Evolutionary conservation across 2,888 invertebrate species (phyloP), one percentile per base, ranked within the genome.

Genomic region (Agriotes lineatus): DNA sequence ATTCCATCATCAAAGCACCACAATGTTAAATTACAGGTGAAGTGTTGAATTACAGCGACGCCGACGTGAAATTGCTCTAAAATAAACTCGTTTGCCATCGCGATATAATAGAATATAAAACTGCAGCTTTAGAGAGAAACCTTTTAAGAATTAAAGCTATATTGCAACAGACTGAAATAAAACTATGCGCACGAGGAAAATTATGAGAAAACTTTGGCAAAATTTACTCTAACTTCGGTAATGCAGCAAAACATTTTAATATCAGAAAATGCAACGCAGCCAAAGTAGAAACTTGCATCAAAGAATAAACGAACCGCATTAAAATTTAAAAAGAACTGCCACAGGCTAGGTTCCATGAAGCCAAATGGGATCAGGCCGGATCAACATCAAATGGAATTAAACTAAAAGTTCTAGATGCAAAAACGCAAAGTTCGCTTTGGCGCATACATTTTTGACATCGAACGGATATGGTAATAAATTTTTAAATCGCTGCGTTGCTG

Each of bases 401-500:
- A 57, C 35, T 39, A 20, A 62, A 67, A 62, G 60, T 52, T 52
- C 18, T 52, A 33, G 33, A 52, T 52, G 14, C 22, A 22, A 48
- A 48, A 22, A 48, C n/a, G 22, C 12, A 9, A 54, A 54, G 33
- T 54, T 54, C 19, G 30, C 54, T 9, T 30, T 45, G 7, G 4
- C 37, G 62, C 39, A 50, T 59, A 56, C 37, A 61, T 62, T 59
- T 57, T 62, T 62, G 37, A 59, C 56, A 37, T 48, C 48, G 35
- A 42, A 33, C 30, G 48, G 44, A 58, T 54, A 67, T 48, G 48
- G 61, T 54, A 62, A 66, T 66, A 69, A 56, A 66, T 69, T 69
- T 50, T 25, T 61, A 50, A 69, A 73, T 71, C 72, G 72, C 73
- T 73, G 73, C 71, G 67, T 73, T 72, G 74, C 73, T 75, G 60